Base-by-base conservation (phyloP, 2,113 vertebrate genomes). In the Ophthalmolycus amberensis region DNA sequence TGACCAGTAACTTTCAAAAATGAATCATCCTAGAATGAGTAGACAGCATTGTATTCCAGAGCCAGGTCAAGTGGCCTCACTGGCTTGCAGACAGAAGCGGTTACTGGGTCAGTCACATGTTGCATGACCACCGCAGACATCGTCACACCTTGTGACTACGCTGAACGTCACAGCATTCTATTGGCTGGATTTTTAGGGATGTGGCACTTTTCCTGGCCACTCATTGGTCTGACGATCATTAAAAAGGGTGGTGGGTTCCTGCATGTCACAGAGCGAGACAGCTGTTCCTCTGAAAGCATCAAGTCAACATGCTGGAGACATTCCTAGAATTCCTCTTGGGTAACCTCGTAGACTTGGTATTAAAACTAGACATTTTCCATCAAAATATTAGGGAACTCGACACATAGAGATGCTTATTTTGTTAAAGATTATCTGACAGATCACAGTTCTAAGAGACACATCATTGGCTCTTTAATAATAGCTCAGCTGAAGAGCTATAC, bases 201-300 rank as follows among this genome's bases (percentile, higher is more conserved):
- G 89, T 82, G 81, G 75, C 77, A 5, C 50, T 18, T 70, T 72
- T 82, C 66, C 40, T 3, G 0, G 38, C 15, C 46, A 52, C 27
- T 37, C 37, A 90, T 90, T 91, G 88, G 87, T 77, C n/a, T 7
- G 65, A 0, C 52, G n/a, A 44, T 75, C 63, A 12, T 80, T 72
- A 75, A 74, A 78, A 54, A 20, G 40, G 7, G 14, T 4, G 52
- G 44, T 1, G 65, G 65, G 32, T 34, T 34, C 3, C 27, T 1
- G 56, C 56, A 48, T 37, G 34, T 83, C 77, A 80, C 54, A 78
- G 16, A 50, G 38, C 34, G 37, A 40, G 66, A 80, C 80, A 81
- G 78, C 77, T 83, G 76, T 29, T 29, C 29, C 60, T 1, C 59
- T 54, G 52, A 15, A 37, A 60, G 20, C 37, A 63, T 40, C 27